phyloP scores from a whole-genome alignment of 2,888 invertebrate genomes.

The Dryococelus australis region DNA sequence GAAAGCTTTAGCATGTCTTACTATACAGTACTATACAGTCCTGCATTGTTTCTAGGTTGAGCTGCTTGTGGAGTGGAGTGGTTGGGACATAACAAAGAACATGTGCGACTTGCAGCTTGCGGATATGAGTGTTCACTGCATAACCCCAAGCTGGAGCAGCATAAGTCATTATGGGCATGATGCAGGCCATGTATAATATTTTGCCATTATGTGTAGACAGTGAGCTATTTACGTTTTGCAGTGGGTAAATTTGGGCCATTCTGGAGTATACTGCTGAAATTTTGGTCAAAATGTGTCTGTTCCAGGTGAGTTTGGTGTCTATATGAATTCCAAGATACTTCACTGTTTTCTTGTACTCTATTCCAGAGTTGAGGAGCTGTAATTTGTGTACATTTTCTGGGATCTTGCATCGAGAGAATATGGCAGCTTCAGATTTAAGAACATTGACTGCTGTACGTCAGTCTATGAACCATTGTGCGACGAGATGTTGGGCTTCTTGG shows the following conservation, averaged over 20 bases:
- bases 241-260: neutral
- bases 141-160: neutral
- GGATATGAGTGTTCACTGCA: neutral
- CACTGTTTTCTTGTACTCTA: neutral
- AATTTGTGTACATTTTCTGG: neutral
- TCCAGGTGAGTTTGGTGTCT: slow-evolving; percentile 29
- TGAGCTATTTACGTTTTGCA: neutral
- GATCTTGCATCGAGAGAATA: neutral
- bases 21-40: neutral
- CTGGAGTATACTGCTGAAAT: neutral
- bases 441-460: slow-evolving; percentile 30
- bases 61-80: neutral
- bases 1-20: neutral
- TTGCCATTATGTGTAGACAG: neutral
- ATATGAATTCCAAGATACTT: slow-evolving; percentile 29
- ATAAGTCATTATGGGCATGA: neutral
- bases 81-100: neutral
- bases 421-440: neutral
- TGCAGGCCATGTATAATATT: neutral
- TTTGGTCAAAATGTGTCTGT: neutral
- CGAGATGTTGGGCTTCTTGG: slow-evolving; percentile 19
- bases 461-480: slow-evolving; percentile 21
- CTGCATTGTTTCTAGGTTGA: neutral
- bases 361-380: neutral
- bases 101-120: neutral